Base-by-base conservation (phyloP, 2,113 vertebrate genomes). In the Podilymbus podiceps region DNA sequence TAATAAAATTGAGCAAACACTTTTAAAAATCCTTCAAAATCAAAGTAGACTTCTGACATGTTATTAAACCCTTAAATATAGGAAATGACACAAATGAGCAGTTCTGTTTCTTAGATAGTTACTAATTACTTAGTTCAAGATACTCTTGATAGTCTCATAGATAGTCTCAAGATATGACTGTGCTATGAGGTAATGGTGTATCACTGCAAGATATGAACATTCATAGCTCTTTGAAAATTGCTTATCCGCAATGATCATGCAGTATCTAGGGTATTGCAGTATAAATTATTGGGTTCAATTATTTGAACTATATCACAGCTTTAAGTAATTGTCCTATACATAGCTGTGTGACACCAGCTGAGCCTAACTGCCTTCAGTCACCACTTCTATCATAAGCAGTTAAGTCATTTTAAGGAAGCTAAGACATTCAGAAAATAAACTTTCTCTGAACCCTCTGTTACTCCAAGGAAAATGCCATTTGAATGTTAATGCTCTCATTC, bases 401-500 rank as follows among this genome's bases (percentile, higher is more conserved):
- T 93, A 96, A 93, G 75, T 76, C 88, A 79, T 92, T 73, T 95
- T 84, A 93, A 89, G 91, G 66, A 91, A 93, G 77, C 67, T 86
- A 93, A 96, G 77, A 88, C 66, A 78, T 90, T 92, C 90, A 86
- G 85, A 95, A 90, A 96, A 95, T 94, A 96, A 94, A 96, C 88
- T 97, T 95, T 88, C 25, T 69, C 90, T 97, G 94, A 97, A 96
- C 84, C 58, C 69, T 94, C 86, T 92, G 74, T 75, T 91, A 73
- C 86, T 97, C 90, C 58, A 74, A 92, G 89, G 46, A 87, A 96
- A 95, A 90, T 69, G 53, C 66, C 66, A 85, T 93, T 94, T 96
- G 95, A 92, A 96, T 97, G 91, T 89, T 95, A 97, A 95, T 93
- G 77, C 50, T 90, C 73, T 82, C 40, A 59, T 93, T 97, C 94